Conservation (phyloP, 2,113 vertebrate species). For the Prolemur simus region DNA sequence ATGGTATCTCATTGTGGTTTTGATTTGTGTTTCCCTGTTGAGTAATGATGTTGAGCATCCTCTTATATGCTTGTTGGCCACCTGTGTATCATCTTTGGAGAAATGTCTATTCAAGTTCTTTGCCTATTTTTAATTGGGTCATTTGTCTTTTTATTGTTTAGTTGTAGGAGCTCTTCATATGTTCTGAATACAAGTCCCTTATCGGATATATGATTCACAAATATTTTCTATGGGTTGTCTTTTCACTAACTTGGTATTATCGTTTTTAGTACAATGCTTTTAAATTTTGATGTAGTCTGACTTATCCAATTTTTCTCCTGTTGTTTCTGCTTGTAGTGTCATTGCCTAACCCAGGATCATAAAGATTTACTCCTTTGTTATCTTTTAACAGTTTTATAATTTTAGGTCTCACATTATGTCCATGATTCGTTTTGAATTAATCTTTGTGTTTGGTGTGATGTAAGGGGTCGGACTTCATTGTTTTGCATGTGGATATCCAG, state of each 20-base stretch:
- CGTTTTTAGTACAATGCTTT: not conserved
- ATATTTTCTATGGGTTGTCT: not conserved
- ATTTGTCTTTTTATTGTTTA: not conserved
- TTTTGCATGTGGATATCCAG: not conserved
- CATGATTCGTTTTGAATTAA: not conserved
- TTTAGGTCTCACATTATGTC: not conserved
- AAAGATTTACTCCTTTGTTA: not conserved
- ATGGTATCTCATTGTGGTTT: not conserved
- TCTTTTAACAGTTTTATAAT: not conserved
- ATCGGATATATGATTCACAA: not conserved
- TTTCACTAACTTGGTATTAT: not conserved
- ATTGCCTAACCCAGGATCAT: not conserved
- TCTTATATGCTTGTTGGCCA: not conserved
- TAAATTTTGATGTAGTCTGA: not conserved
- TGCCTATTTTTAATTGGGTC: not conserved
- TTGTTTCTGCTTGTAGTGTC: not conserved
- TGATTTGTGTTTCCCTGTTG: not conserved
- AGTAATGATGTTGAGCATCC: not conserved
- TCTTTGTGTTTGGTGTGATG: not conserved
- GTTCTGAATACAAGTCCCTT: not conserved
- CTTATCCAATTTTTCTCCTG: not conserved
- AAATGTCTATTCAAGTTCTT: not conserved
- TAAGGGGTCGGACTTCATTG: not conserved
- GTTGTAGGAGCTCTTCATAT: not conserved
- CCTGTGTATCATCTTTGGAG: not conserved